Evolutionary conservation across 2,888 invertebrate species (phyloP).

Genomic region (Opisthograptis luteolata): DNA sequence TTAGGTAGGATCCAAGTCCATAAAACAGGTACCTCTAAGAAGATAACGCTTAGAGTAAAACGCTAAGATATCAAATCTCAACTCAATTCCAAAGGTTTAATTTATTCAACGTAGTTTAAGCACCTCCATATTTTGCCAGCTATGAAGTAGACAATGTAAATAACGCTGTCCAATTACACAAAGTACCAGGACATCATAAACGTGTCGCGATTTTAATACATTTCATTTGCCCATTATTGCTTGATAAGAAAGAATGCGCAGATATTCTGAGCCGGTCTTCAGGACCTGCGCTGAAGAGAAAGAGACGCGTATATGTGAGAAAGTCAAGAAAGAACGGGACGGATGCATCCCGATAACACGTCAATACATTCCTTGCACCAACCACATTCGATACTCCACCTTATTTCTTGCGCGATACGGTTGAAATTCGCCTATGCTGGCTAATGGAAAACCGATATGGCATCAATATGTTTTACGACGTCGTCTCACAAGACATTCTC

Average conservation of each 20-base stretch:
- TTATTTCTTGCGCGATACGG: conserved; percentile 44
- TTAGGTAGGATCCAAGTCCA: background rate
- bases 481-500: conserved; percentile 48
- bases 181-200: conserved; percentile 61
- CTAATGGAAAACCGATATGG: conserved; percentile 84
- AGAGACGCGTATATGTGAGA: conserved; percentile 72
- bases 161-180: conserved; percentile 47
- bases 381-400: conserved; percentile 58
- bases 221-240: conserved; percentile 63
- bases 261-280: conserved; percentile 74
- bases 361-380: conserved; percentile 79
- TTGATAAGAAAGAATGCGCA: conserved; percentile 80
- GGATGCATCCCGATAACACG: conserved; percentile 80
- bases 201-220: conserved; percentile 56
- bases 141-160: conserved; percentile 38
- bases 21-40: conserved; percentile 1
- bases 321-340: conserved; percentile 69
- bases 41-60: background rate
- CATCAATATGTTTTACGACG: conserved; percentile 81
- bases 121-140: conserved; percentile 30
- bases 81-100: conserved; percentile 14
- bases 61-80: conserved; percentile 1
- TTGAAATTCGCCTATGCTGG: conserved; percentile 46
- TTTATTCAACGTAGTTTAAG: conserved; percentile 19
- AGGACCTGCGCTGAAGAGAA: conserved; percentile 72